phyloP scores from a whole-genome alignment of 2,888 invertebrate genomes.

The Ichneumon xanthorius region DNA sequence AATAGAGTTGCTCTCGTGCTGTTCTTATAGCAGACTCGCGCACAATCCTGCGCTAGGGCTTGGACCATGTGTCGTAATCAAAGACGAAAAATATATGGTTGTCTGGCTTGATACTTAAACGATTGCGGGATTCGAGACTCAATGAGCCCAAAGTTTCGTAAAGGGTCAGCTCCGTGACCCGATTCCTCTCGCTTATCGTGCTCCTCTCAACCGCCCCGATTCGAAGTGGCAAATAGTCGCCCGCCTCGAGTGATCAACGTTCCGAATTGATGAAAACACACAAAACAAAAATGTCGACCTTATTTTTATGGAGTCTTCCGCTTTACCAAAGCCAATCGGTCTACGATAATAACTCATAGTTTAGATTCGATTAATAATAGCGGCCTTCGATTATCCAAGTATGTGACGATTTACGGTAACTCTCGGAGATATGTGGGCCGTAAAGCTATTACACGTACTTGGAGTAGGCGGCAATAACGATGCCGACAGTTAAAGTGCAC shows the following conservation, averaged over 20 bases:
- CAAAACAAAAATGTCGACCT: background rate
- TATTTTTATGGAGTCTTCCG: conserved; percentile 7
- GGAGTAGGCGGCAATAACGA: conserved; percentile 61
- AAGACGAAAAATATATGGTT: background rate
- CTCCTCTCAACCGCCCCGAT: conserved; percentile 56
- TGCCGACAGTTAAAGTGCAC: conserved; percentile 53
- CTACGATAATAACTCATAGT: conserved; percentile 12
- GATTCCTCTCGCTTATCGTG: conserved; percentile 66
- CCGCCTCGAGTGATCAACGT: background rate
- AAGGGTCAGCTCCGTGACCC: conserved; percentile 72
- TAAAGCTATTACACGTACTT: conserved; percentile 66
- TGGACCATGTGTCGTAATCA: conserved; percentile 20
- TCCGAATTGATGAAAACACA: background rate
- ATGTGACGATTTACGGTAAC: conserved; percentile 46
- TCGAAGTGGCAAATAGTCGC: conserved; percentile 46
- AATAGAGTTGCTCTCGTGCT: conserved; percentile 3
- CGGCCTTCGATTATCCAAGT: conserved; percentile 46
- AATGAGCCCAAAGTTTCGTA: conserved; percentile 57
- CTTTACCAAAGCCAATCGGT: background rate
- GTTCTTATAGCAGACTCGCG: conserved; percentile 14
- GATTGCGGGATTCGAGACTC: background rate
- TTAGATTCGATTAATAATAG: conserved; percentile 20
- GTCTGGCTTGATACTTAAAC: background rate
- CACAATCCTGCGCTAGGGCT: background rate
- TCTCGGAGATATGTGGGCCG: conserved; percentile 68